These are phyloP conservation scores for human DNA, from an alignment of 2,113 vertebrate genomes.

Conservation along the genomic window DNA sequence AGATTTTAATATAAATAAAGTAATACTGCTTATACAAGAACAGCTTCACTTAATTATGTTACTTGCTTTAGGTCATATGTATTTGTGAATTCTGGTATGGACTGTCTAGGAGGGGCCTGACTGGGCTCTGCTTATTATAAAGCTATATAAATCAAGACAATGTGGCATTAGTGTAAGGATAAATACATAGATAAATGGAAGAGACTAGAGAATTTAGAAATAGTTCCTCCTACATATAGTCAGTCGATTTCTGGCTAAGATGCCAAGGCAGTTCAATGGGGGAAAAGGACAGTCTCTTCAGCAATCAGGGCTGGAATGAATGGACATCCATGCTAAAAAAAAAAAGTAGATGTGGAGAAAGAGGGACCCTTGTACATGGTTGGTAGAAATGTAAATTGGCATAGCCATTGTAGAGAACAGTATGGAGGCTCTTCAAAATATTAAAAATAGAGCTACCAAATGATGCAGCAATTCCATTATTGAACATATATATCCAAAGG, in stretches of 20 bases:
- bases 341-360: not conserved
- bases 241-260: not conserved
- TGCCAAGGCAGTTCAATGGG: not conserved
- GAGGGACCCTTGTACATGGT: not conserved
- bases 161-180: not conserved
- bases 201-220: not conserved
- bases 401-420: not conserved
- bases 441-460: not conserved
- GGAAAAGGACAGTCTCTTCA: not conserved
- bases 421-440: not conserved
- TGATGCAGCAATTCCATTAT: not conserved
- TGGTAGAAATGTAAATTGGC: not conserved
- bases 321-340: not conserved
- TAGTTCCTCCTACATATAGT: not conserved
- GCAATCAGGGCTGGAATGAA: not conserved
- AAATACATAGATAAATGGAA: not conserved
- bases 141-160: not conserved
- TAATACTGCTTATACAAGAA: not conserved
- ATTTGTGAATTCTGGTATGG: not conserved
- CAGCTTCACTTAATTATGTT: not conserved
- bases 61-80: not conserved
- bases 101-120: not conserved
- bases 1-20: conserved; percentile 11
- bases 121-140: not conserved
- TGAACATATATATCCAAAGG: not conserved